Percentiles rank a stretch among this genome's conserved stretches.
phyloP scores from a whole-genome alignment of 2,797 vertebrate genomes.

The Protonibea diacanthus region DNA sequence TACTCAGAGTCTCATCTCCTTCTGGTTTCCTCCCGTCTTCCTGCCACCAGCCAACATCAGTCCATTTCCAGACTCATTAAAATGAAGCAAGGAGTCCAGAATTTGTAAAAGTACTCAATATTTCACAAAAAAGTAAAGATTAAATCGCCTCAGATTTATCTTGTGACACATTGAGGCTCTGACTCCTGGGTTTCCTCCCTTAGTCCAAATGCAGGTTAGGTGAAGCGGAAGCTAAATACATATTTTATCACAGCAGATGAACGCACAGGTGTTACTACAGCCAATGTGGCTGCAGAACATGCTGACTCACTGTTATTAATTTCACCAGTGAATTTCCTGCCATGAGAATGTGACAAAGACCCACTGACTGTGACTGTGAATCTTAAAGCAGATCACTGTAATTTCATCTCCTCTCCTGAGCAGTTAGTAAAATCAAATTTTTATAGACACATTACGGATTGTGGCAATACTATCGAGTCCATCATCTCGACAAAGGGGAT shows the following conservation, averaged over 20 bases:
- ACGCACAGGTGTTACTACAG: background rate
- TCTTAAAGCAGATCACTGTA: constrained; percentile 1
- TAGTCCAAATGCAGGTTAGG: background rate
- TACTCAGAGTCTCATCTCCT: no score
- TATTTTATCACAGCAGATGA: background rate
- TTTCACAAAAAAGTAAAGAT: no score
- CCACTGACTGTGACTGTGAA: background rate
- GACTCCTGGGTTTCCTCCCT: no score
- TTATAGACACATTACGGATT: background rate
- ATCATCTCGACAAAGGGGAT: constrained; percentile 20
- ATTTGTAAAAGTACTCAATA: background rate
- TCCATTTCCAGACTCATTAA: no score
- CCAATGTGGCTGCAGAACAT: background rate
- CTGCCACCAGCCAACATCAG: no score
- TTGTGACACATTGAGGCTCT: background rate
- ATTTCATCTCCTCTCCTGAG: background rate
- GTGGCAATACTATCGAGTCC: background rate
- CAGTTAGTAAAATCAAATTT: background rate
- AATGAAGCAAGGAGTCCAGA: background rate
- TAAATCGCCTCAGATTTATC: no score
- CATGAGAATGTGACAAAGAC: background rate
- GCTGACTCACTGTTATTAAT: background rate
- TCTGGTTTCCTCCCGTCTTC: no score
- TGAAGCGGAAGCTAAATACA: background rate
- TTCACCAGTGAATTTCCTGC: background rate